Evolutionary conservation across 2,113 vertebrate species (phyloP), one percentile per base, ranked within the genome.

Genomic region (Oostethus manadensis): DNA sequence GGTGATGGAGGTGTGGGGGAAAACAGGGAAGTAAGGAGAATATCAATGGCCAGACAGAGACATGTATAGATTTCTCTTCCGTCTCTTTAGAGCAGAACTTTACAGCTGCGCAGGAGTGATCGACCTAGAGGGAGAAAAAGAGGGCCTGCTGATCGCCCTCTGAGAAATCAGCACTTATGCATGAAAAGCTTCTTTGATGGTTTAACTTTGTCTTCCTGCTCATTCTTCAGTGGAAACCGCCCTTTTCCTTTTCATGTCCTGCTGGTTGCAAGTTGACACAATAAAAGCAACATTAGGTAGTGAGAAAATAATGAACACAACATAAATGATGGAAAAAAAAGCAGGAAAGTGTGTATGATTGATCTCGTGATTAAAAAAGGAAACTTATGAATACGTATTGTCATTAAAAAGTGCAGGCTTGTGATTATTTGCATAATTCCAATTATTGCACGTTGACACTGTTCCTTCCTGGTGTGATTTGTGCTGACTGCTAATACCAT

Each of bases 61-160:
- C 77, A 40, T 67, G 10, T 88, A 89, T 89, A 82, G 89, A 90
- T 90, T 89, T 87, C 80, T 88, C 69, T 79, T 89, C 84, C 51
- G 71, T 87, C 87, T 88, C 80, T 77, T 85, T 68, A 81, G 80
- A 80, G 75, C 79, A 79, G 58, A 84, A 87, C 78, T 88, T 88
- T 86, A 84, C 78, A 85, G 82, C 81, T 76, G 81, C 73, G 67
- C 71, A 74, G 68, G 61, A 74, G 74, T 60, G 62, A 86, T 86
- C 83, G 80, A 84, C 86, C 73, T 47, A 60, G 73, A 68, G 64
- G 54, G 77, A 72, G 71, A 80, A 76, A 83, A 87, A 86, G 85
- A 85, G 79, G 80, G 79, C 66, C 68, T 66, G 73, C 80, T 81
- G 82, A 84, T 82, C 83, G 73, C 84, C 86, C 83, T 79, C 71